Conservation (phyloP, 2,888 invertebrate species). For the Pammene fasciana region DNA sequence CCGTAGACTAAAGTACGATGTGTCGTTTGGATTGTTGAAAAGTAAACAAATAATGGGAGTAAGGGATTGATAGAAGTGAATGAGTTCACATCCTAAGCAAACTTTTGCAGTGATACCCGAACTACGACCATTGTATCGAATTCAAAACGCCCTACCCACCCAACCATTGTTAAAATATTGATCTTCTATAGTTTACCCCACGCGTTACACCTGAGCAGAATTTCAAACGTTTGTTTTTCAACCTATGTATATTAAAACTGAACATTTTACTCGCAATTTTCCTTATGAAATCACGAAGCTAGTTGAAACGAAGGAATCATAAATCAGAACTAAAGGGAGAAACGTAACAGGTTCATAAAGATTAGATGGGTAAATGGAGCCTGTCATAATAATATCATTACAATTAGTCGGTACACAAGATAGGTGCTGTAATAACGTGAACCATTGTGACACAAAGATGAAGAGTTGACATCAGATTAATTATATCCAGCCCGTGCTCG, state of each 20-base stretch:
- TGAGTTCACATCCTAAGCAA: slow-evolving; percentile 75
- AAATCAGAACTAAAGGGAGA: slow-evolving; percentile 21
- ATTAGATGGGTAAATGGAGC: slow-evolving; percentile 9
- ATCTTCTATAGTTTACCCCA: slow-evolving; percentile 60
- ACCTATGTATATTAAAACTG: background rate
- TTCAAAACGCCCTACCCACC: slow-evolving; percentile 58
- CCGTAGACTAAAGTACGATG: slow-evolving; percentile 50
- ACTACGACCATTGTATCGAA: slow-evolving; percentile 63
- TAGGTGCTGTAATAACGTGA: slow-evolving; percentile 32
- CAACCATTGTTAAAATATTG: slow-evolving; percentile 59
- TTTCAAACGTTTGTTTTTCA: slow-evolving; percentile 16
- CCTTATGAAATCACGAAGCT: background rate
- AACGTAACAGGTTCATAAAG: slow-evolving; percentile 29
- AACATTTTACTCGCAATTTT: background rate
- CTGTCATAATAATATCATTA: slow-evolving; percentile 30
- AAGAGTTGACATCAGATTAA: slow-evolving; percentile 53
- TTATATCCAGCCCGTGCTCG: slow-evolving; percentile 51
- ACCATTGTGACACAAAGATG: slow-evolving; percentile 35
- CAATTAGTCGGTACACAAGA: slow-evolving; percentile 31
- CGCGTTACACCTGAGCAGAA: slow-evolving; percentile 44
- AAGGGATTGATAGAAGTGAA: slow-evolving; percentile 73
- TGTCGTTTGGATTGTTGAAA: slow-evolving; percentile 56
- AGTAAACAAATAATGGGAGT: slow-evolving; percentile 73
- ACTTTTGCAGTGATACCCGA: slow-evolving; percentile 65
- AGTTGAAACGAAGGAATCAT: background rate